These are phyloP conservation scores for Mayetiola destructor DNA, from an alignment of 2,888 invertebrate genomes.

Conservation along the genomic window DNA sequence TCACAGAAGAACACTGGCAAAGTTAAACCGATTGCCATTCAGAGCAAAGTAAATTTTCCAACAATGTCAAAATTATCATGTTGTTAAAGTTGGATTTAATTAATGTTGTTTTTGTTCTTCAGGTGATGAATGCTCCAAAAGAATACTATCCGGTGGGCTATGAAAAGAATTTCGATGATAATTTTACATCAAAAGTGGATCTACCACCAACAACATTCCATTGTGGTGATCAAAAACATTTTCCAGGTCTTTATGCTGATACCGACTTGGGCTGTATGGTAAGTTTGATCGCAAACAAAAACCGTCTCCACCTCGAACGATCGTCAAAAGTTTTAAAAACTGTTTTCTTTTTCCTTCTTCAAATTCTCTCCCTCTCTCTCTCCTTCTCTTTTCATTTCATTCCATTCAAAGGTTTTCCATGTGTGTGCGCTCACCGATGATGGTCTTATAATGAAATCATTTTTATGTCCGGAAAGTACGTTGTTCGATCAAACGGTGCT, in stretches of 20 bases:
- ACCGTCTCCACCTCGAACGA: slow-evolving; percentile 6
- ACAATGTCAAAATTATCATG: neutral
- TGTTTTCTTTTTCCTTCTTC: neutral
- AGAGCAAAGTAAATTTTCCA: neutral
- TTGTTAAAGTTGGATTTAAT: neutral
- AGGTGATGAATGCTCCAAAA: slow-evolving; percentile 80
- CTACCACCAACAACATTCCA: slow-evolving; percentile 70
- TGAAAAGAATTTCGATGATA: slow-evolving; percentile 79
- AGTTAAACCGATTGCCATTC: neutral
- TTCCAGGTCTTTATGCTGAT: slow-evolving; percentile 78
- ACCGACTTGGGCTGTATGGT: slow-evolving; percentile 84
- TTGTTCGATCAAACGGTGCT: slow-evolving; percentile 81
- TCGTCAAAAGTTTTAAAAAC: too few species aligned
- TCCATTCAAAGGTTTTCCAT: slow-evolving; percentile 64
- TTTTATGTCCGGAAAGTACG: slow-evolving; percentile 80
- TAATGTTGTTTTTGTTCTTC: neutral
- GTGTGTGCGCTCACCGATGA: slow-evolving; percentile 81
- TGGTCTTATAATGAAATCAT: slow-evolving; percentile 79
- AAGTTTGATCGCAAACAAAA: slow-evolving; percentile 27
- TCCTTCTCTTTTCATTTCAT: neutral
- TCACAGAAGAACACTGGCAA: neutral
- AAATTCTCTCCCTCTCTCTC: neutral
- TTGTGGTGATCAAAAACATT: slow-evolving; percentile 79
- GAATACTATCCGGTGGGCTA: slow-evolving; percentile 81
- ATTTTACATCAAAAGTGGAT: slow-evolving; percentile 70